These are phyloP conservation scores for Mercenaria mercenaria DNA, from an alignment of 1,140 invertebrate genomes.

Conservation along the genomic window DNA sequence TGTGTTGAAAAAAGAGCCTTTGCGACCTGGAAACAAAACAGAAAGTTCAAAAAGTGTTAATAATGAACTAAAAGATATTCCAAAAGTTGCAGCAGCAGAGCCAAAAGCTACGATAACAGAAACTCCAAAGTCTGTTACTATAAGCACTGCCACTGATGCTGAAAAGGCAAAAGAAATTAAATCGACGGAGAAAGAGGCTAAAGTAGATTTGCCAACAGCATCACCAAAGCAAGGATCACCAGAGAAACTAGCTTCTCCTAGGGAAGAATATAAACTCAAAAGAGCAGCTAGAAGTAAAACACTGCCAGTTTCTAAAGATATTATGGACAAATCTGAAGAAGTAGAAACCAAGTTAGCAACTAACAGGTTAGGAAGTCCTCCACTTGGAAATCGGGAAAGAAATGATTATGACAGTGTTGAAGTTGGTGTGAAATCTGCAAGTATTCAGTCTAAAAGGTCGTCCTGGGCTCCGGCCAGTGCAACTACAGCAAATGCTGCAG, in stretches of 20 bases:
- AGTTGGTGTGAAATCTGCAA: constrained; percentile 7
- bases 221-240: neutral
- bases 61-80: constrained; percentile 20
- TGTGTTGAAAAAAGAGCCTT: constrained; percentile 73
- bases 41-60: neutral
- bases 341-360: neutral
- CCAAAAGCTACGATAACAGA: neutral
- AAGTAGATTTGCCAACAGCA: neutral
- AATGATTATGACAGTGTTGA: constrained; percentile 65
- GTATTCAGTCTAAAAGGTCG: constrained; percentile 59
- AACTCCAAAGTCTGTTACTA: neutral
- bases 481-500: constrained; percentile 19
- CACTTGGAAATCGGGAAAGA: constrained; percentile 46
- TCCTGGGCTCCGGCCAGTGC: constrained; percentile 52
- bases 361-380: constrained; percentile 61
- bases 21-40: constrained; percentile 52
- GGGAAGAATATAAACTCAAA: constrained; percentile 79
- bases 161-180: neutral
- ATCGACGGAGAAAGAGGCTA: neutral
- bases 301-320: constrained; percentile 74
- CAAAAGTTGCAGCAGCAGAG: neutral
- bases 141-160: neutral
- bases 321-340: constrained; percentile 63
- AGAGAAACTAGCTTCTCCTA: constrained; percentile 75
- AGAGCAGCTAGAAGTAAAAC: constrained; percentile 80